These are phyloP conservation scores for Drosophila merina DNA, from an alignment of 2,888 invertebrate genomes.

Conservation along the genomic window DNA sequence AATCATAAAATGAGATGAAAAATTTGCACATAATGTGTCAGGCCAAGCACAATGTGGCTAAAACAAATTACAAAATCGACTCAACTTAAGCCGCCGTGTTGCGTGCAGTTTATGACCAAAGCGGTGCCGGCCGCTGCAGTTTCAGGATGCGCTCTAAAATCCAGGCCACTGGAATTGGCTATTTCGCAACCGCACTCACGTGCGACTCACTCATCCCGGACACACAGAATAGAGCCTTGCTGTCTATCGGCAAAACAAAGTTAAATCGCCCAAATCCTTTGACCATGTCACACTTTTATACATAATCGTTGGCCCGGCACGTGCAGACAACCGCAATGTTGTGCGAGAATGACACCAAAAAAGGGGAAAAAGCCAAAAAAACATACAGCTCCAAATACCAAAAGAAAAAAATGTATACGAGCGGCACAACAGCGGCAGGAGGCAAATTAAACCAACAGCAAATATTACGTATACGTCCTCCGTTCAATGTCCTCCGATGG, in stretches of 20 bases:
- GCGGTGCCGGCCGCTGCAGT: background rate
- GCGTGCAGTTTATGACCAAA: constrained; percentile 45
- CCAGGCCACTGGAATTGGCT: constrained; percentile 44
- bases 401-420: background rate
- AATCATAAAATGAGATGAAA: constrained; percentile 21
- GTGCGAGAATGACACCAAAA: constrained; percentile 39
- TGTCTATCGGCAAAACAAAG: constrained; percentile 44
- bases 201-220: constrained; percentile 20
- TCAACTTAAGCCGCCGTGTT: constrained; percentile 40
- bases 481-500: constrained; percentile 36
- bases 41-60: constrained; percentile 23
- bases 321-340: constrained; percentile 67
- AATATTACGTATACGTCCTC: constrained; percentile 55
- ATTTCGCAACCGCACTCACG: constrained; percentile 38
- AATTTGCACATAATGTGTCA: constrained; percentile 5
- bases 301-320: constrained; percentile 56
- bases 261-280: constrained; percentile 57
- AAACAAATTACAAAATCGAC: constrained; percentile 49
- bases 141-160: constrained; percentile 12
- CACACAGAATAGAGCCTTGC: background rate
- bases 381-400: constrained; percentile 2
- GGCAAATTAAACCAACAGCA: constrained; percentile 21
- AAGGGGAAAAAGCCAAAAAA: background rate
- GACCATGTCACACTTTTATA: constrained; percentile 53
- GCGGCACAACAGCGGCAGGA: constrained; percentile 26